A percentile compares a stretch with the other conserved stretches of the same genome.
phyloP scores from a whole-genome alignment of 2,888 invertebrate genomes.

The Brenthis ino region DNA sequence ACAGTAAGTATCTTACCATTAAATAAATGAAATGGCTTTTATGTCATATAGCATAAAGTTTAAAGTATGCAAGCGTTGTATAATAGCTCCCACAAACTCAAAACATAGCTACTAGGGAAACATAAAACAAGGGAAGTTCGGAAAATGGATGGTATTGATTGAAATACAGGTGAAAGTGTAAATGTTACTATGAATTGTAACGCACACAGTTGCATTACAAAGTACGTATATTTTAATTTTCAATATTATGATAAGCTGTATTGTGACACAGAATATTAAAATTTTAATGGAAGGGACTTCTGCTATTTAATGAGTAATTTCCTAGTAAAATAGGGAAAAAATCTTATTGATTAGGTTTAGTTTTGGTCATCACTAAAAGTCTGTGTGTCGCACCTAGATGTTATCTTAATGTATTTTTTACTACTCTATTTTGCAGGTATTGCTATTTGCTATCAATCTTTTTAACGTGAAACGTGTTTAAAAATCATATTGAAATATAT shows the following conservation, averaged over 20 bases:
- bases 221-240: background rate
- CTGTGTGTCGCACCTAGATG: too few relatives aligned
- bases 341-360: too few relatives aligned
- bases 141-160: background rate
- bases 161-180: conserved; percentile 13
- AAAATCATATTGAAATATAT: too few relatives aligned
- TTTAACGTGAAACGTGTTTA: too few relatives aligned
- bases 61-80: background rate
- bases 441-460: too few relatives aligned
- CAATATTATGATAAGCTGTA: background rate
- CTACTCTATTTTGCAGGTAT: too few relatives aligned
- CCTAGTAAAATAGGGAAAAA: too few relatives aligned
- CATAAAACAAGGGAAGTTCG: background rate
- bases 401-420: too few relatives aligned
- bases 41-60: background rate
- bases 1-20: too few relatives aligned
- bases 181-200: background rate
- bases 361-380: too few relatives aligned
- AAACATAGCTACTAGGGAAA: conserved; percentile 22
- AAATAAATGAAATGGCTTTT: conserved; percentile 4
- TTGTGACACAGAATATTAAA: background rate
- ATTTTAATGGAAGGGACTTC: conserved; percentile 4
- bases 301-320: too few relatives aligned
- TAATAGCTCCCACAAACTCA: conserved; percentile 16
- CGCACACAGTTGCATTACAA: background rate